Evolutionary conservation across 1,140 invertebrate genomes (phyloP).

Genomic region (Sarcophaga peregrina): DNA sequence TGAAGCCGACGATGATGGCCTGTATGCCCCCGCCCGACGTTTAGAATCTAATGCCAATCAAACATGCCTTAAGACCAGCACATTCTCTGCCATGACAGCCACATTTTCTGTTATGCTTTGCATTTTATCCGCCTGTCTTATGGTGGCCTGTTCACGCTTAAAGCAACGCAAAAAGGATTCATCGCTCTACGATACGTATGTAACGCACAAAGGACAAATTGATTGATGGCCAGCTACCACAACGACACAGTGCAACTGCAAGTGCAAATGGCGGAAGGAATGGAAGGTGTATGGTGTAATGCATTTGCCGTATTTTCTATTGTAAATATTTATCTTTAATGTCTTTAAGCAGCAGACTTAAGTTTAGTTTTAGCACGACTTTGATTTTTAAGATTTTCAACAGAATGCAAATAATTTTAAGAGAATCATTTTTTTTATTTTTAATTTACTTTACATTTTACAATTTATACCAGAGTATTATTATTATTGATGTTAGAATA

Average conservation of each 20-base stretch:
- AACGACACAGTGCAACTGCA: too few species aligned
- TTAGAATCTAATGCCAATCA: slow-evolving; percentile 69
- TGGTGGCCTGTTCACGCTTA: slow-evolving; percentile 78
- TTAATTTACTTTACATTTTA: too few species aligned
- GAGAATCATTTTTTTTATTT: too few species aligned
- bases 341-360: background rate
- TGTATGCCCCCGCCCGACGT: slow-evolving; percentile 51
- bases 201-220: slow-evolving; percentile 65
- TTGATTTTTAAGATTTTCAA: background rate
- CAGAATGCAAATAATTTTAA: too few species aligned
- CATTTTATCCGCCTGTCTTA: slow-evolving; percentile 75
- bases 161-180: slow-evolving; percentile 67
- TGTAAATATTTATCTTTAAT: slow-evolving; percentile 32
- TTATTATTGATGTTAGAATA: too few species aligned
- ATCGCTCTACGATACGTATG: slow-evolving; percentile 62
- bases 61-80: slow-evolving; percentile 81
- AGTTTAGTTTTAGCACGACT: slow-evolving; percentile 3
- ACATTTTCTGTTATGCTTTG: slow-evolving; percentile 76
- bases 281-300: background rate
- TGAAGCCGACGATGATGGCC: slow-evolving; percentile 75
- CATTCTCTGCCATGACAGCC: slow-evolving; percentile 79
- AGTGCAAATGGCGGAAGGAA: background rate
- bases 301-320: slow-evolving; percentile 1
- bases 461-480: too few species aligned
- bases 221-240: slow-evolving; percentile 52